Conservation (phyloP, 2,113 vertebrate species). For the Epinephelus cyanopodus region DNA sequence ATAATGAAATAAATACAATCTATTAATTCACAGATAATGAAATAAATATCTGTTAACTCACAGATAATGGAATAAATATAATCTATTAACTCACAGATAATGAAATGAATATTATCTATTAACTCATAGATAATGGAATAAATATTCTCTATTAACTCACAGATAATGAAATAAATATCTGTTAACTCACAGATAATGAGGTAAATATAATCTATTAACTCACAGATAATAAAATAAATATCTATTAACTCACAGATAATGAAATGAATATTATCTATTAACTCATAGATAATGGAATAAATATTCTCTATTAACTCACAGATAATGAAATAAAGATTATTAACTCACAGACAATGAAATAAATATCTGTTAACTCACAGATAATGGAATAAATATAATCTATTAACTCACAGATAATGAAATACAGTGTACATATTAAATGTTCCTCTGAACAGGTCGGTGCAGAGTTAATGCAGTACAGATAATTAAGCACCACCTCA, state of each 20-base stretch:
- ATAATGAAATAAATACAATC: too few species aligned
- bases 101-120: not conserved
- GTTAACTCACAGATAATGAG: too few species aligned
- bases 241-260: constrained; percentile 22
- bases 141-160: not conserved
- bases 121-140: constrained; percentile 14
- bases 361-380: too few species aligned
- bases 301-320: too few species aligned
- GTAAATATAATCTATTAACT: too few species aligned
- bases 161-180: not conserved
- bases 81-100: constrained; percentile 18
- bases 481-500: constrained; percentile 6
- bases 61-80: too few species aligned
- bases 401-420: constrained; percentile 20
- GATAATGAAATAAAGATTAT: too few species aligned
- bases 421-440: not conserved
- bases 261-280: not conserved
- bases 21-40: constrained; percentile 19
- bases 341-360: too few species aligned
- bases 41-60: not conserved
- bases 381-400: too few species aligned
- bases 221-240: too few species aligned
- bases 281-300: too few species aligned
- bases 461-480: not conserved
- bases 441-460: not conserved